Evolutionary conservation across 1,140 invertebrate species (phyloP).

Genomic region (Apis florea): DNA sequence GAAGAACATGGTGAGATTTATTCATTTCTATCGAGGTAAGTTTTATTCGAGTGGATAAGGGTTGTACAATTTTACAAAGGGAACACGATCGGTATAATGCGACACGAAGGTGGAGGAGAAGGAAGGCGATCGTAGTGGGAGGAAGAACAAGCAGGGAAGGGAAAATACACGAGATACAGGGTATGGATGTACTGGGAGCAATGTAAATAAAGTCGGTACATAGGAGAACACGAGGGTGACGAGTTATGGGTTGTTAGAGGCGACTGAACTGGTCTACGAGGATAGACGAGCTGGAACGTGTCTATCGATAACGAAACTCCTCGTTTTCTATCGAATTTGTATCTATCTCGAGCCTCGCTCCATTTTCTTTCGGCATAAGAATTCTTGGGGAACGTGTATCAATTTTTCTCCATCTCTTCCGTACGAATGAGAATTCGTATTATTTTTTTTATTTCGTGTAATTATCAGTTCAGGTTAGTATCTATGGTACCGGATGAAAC

Average conservation of each 20-base stretch:
- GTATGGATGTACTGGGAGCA: constrained; percentile 16
- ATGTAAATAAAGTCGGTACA: constrained; percentile 26
- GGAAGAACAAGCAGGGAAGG: neutral
- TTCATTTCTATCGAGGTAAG: too few relatives aligned
- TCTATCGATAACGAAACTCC: neutral
- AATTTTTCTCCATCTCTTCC: too few relatives aligned
- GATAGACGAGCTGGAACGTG: neutral
- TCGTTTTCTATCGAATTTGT: neutral
- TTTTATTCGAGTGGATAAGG: too few relatives aligned
- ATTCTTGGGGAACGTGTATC: neutral
- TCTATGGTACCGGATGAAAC: too few relatives aligned
- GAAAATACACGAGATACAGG: neutral
- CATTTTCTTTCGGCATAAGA: too few relatives aligned
- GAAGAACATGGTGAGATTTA: too few relatives aligned
- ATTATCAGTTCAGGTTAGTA: too few relatives aligned
- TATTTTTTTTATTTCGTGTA: too few relatives aligned
- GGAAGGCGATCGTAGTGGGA: neutral
- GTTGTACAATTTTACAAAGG: neutral
- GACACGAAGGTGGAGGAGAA: neutral
- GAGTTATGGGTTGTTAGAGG: constrained; percentile 28
- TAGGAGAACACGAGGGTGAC: constrained; percentile 19
- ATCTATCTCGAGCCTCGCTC: too few relatives aligned
- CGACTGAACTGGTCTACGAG: constrained; percentile 15
- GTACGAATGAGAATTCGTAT: too few relatives aligned
- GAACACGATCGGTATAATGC: neutral